These are phyloP conservation scores for Hiodon alosoides DNA, from an alignment of 2,113 vertebrate species.

Conservation along the genomic window DNA sequence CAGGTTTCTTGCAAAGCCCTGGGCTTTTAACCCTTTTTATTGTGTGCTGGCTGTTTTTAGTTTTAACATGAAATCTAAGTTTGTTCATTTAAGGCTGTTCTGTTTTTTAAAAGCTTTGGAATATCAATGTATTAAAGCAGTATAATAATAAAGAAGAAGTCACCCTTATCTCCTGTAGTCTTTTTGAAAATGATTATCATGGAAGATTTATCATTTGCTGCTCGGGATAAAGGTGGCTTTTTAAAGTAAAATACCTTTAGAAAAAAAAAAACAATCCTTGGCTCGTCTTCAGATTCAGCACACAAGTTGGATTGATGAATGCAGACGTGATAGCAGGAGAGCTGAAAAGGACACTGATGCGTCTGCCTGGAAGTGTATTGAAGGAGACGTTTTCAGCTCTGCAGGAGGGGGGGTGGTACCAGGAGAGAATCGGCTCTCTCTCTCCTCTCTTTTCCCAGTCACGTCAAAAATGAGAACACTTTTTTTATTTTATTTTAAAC, in stretches of 20 bases:
- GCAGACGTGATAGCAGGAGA: slow-evolving; percentile 10
- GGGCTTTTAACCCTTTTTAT: background rate
- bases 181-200: too few species aligned
- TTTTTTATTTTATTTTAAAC: slow-evolving; percentile 31
- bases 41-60: slow-evolving; percentile 2
- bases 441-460: slow-evolving; percentile 29
- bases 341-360: slow-evolving; percentile 13
- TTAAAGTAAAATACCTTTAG: background rate
- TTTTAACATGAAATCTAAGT: slow-evolving; percentile 7
- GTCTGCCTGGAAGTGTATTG: slow-evolving; percentile 25
- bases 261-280: too few species aligned
- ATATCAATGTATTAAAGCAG: too few species aligned
- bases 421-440: slow-evolving; percentile 41
- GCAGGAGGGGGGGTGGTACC: background rate
- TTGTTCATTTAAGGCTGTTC: background rate
- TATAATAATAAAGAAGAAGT: too few species aligned
- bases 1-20: slow-evolving; percentile 50
- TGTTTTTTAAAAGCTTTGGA: background rate
- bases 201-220: too few species aligned
- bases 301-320: slow-evolving; percentile 10
- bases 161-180: too few species aligned
- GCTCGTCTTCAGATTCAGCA: background rate
- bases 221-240: too few species aligned
- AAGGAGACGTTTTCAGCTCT: slow-evolving; percentile 24
- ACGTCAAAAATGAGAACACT: slow-evolving; percentile 60